Evolutionary conservation across 1,140 invertebrate species (phyloP).

Genomic region (Lerema accius): DNA sequence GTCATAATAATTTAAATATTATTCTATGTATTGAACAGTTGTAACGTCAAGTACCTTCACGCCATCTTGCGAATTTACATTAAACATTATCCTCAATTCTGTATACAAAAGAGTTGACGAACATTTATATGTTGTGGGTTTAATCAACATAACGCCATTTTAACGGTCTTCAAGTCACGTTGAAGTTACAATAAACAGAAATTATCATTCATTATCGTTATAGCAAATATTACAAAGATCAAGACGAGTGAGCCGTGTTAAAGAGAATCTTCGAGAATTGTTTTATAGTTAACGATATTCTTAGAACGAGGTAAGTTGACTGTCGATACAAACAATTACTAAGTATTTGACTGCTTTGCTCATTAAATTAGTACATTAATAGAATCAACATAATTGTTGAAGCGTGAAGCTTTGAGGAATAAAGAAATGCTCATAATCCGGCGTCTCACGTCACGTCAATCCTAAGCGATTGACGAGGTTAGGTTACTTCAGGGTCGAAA

Average conservation of each 20-base stretch:
- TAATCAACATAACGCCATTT: slow-evolving; percentile 30
- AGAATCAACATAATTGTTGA: too few species aligned
- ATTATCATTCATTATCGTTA: slow-evolving; percentile 31
- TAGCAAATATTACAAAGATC: slow-evolving; percentile 36
- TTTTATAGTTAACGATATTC: slow-evolving; percentile 1
- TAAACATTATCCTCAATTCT: slow-evolving; percentile 30
- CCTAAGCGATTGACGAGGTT: too few species aligned
- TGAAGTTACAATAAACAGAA: slow-evolving; percentile 30
- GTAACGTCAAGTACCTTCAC: slow-evolving; percentile 21
- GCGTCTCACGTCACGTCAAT: too few species aligned
- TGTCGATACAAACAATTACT: too few species aligned
- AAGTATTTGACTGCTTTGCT: not conserved
- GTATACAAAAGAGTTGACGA: slow-evolving; percentile 21
- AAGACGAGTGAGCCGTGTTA: slow-evolving; percentile 33
- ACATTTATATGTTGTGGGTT: slow-evolving; percentile 18
- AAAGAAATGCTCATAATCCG: too few species aligned
- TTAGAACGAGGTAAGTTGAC: not conserved
- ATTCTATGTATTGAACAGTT: slow-evolving; percentile 9
- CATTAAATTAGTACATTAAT: too few species aligned
- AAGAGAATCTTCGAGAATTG: slow-evolving; percentile 29
- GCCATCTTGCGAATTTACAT: slow-evolving; percentile 25
- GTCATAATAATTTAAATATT: slow-evolving; percentile 9
- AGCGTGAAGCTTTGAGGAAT: too few species aligned
- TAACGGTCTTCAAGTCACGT: slow-evolving; percentile 25
- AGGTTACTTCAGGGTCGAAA: too few species aligned